Conservation (phyloP, 2,888 invertebrate species). For the Sussaba pulchella region DNA sequence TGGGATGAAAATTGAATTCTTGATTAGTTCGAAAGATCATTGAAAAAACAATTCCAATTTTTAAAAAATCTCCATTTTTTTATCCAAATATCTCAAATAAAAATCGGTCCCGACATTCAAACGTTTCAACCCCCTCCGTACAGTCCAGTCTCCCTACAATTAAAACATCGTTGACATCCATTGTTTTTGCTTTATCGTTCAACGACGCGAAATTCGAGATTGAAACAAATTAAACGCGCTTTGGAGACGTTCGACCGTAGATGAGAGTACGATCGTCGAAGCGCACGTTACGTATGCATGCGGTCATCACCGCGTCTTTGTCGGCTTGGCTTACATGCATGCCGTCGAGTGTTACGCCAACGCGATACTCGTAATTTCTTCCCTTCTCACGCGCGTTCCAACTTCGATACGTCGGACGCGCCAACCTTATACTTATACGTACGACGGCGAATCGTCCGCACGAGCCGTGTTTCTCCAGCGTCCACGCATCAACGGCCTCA, state of each 20-base stretch:
- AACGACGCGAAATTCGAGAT: too few species aligned
- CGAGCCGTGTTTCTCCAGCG: slow-evolving; percentile 22
- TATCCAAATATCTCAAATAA: too few species aligned
- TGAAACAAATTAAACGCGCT: neutral
- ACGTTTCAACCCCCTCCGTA: too few species aligned
- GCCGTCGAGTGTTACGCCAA: slow-evolving; percentile 72
- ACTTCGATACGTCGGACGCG: slow-evolving; percentile 7
- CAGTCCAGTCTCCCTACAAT: too few species aligned
- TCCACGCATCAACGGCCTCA: slow-evolving; percentile 59
- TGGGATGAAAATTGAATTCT: too few species aligned
- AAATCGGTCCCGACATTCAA: too few species aligned
- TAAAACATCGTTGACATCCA: too few species aligned
- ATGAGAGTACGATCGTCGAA: slow-evolving; percentile 38
- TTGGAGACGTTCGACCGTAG: neutral
- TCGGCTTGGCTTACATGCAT: slow-evolving; percentile 63
- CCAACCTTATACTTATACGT: too few species aligned
- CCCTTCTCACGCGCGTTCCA: slow-evolving; percentile 43
- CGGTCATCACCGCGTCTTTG: slow-evolving; percentile 44
- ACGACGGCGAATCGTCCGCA: slow-evolving; percentile 2
- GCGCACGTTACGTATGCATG: slow-evolving; percentile 35
- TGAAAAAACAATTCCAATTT: too few species aligned
- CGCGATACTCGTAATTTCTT: slow-evolving; percentile 69
- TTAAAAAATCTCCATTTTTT: too few species aligned
- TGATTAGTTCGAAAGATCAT: too few species aligned
- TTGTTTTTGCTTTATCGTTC: too few species aligned